Evolutionary conservation across 2,113 vertebrate species (phyloP), one percentile per base, ranked within the genome.

Genomic region (Eclectus roratus): DNA sequence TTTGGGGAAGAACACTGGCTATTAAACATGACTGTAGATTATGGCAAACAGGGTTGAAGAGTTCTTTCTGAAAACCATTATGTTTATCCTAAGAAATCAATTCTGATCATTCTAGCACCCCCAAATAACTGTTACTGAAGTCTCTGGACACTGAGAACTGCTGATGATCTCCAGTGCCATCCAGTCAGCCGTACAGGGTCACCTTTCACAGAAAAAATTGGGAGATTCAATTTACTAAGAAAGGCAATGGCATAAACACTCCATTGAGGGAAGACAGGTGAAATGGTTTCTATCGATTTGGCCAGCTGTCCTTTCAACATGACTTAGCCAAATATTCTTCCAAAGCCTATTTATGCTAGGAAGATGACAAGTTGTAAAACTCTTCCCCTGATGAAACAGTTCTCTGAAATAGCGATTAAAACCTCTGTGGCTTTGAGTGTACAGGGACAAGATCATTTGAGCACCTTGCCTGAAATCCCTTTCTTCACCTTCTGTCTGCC

Each of bases 131-230:
- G 18, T 53, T 60, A 47, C 10, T 53, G 9, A 78, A 35, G 44
- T 23, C n/a, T 28, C 0, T 24, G 50, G 44, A 46, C 50, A 44
- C 15, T 0, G 1, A 10, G 33, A 82, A 78, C 20, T 41, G 46
- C 29, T 43, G 58, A 66, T 72, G 28, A 46, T 21, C 70, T 58
- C 50, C 46, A 70, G 19, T 43, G 37, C 11, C 39, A 80, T 16
- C n/a, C 31, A 46, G n/a, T 41, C 72, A 91, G 31, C 33, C 53
- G 28, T 13, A 60, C 31, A 49, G 17, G 27, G 31, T 35, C 55
- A 70, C 19, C 18, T 72, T 72, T 35, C 12, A 28, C 8, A 35
- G 41, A 72, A 81, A 63, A 27, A 83, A n/a, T 5, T 5, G 6
- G 8, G 69, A 66, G 66, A 13, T 9, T 44, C 44, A 1, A 1